Evolutionary conservation across 2,888 invertebrate genomes (phyloP).

Genomic region (Dysmachus trigonus): DNA sequence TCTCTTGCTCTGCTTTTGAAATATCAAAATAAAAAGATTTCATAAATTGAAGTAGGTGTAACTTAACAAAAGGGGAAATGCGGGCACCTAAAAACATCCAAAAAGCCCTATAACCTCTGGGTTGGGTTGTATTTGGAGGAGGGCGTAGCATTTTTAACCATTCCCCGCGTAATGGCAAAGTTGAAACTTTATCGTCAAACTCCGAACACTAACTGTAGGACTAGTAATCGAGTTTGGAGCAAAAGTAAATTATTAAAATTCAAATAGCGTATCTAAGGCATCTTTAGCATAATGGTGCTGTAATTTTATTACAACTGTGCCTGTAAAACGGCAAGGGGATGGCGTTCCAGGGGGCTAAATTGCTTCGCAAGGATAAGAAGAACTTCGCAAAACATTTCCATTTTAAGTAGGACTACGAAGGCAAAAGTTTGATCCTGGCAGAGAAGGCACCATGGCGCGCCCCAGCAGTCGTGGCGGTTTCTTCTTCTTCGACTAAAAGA

Average conservation of each 20-base stretch:
- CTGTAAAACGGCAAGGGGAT: neutral
- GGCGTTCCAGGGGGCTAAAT: neutral
- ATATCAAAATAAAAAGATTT: too few species aligned
- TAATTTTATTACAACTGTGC: constrained; percentile 30
- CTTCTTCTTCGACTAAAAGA: neutral
- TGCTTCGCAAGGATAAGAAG: neutral
- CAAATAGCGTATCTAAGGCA: constrained; percentile 42
- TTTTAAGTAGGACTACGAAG: constrained; percentile 15
- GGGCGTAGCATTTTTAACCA: neutral
- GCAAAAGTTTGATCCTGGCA: neutral
- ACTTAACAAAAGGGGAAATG: neutral
- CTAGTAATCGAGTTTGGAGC: constrained; percentile 7
- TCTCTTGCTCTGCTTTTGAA: too few species aligned
- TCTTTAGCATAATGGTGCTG: constrained; percentile 41
- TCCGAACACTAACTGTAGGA: neutral
- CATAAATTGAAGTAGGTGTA: neutral
- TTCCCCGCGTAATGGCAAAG: constrained; percentile 13
- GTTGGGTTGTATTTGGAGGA: too few species aligned
- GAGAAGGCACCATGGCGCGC: neutral
- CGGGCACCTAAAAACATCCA: neutral
- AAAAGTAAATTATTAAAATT: constrained; percentile 43
- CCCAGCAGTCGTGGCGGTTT: neutral
- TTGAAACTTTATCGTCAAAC: constrained; percentile 34
- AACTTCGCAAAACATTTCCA: constrained; percentile 35
- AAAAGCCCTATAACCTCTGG: neutral